Evolutionary conservation across 2,888 invertebrate species (phyloP).

Genomic region (Adela reaumurella): DNA sequence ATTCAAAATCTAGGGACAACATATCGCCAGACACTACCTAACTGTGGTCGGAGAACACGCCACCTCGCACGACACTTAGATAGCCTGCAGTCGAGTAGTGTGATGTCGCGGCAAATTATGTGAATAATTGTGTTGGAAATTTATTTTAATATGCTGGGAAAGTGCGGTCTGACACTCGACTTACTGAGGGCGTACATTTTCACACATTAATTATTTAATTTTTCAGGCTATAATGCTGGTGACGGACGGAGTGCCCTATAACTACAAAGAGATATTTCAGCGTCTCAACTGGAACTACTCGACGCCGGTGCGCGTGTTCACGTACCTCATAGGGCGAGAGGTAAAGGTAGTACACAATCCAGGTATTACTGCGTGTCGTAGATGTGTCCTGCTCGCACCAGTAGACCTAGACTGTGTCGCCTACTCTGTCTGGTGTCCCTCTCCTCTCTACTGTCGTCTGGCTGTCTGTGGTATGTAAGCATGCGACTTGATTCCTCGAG

Average conservation of each 20-base stretch:
- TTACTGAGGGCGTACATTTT: too few relatives aligned
- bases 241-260: conserved; percentile 97
- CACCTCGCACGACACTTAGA: too few relatives aligned
- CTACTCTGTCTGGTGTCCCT: conserved; percentile 16
- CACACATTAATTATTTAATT: too few relatives aligned
- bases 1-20: too few relatives aligned
- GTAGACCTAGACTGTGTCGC: conserved; percentile 54
- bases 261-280: conserved; percentile 88
- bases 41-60: too few relatives aligned
- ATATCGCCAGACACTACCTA: too few relatives aligned
- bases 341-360: conserved; percentile 59
- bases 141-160: too few relatives aligned
- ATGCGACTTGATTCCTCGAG: not conserved
- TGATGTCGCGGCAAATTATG: too few relatives aligned
- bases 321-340: conserved; percentile 95
- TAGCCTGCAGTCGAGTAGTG: too few relatives aligned
- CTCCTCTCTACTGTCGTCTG: not conserved
- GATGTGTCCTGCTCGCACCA: conserved; percentile 49
- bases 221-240: conserved; percentile 94
- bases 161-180: too few relatives aligned
- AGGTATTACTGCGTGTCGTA: conserved; percentile 55
- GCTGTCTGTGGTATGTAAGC: not conserved
- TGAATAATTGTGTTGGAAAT: too few relatives aligned
- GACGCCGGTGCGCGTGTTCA: conserved; percentile 92
- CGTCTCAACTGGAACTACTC: conserved; percentile 80